Evolutionary conservation across 2,888 invertebrate species (phyloP).

Genomic region (Tromatobia lineatoria): DNA sequence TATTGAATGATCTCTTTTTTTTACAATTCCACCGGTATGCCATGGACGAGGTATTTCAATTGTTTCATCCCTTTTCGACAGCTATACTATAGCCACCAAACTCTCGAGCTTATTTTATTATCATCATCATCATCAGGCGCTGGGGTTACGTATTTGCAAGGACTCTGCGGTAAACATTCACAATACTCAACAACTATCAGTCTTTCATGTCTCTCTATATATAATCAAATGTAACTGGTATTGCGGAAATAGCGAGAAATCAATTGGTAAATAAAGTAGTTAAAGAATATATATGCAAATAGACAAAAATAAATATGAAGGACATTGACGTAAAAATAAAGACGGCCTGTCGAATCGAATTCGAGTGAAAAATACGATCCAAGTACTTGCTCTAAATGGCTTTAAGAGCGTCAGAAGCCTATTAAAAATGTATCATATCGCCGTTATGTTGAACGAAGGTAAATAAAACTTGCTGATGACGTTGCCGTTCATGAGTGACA

Average conservation of each 20-base stretch:
- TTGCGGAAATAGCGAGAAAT: too few species aligned
- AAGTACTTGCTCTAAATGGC: neutral
- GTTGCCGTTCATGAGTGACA: neutral
- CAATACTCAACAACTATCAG: too few species aligned
- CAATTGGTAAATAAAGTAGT: too few species aligned
- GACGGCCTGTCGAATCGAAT: neutral
- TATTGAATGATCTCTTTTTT: slow-evolving; percentile 3
- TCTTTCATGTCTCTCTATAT: too few species aligned
- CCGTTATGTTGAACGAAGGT: neutral
- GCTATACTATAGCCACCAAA: neutral
- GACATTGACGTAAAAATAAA: neutral
- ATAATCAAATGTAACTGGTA: too few species aligned
- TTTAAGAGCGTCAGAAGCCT: neutral
- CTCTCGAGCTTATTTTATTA: neutral
- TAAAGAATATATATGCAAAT: neutral
- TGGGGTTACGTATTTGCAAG: too few species aligned
- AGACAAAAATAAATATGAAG: neutral
- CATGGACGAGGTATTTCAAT: slow-evolving; percentile 36
- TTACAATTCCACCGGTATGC: slow-evolving; percentile 1
- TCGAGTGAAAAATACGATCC: neutral
- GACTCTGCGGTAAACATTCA: too few species aligned
- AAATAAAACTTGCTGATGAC: neutral
- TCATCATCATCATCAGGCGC: too few species aligned
- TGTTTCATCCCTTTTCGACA: slow-evolving; percentile 16
- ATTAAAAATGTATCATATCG: slow-evolving; percentile 3